Conservation (phyloP, 2,113 vertebrate species). For the Callipepla californica region DNA sequence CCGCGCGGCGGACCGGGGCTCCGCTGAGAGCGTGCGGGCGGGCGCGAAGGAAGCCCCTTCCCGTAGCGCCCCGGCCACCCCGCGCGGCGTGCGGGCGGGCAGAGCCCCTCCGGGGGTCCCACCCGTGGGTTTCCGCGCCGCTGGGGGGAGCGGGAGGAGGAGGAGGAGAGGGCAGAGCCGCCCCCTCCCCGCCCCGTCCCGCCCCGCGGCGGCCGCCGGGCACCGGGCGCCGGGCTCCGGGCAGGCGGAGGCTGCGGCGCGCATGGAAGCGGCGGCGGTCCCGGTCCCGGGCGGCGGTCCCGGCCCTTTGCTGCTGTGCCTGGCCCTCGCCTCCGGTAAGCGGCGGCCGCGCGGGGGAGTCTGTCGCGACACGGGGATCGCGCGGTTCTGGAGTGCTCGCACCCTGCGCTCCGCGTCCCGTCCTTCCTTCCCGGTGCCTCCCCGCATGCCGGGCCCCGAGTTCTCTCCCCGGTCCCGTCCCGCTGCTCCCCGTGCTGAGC, state of each 20-base stretch:
- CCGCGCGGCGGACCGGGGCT: neutral
- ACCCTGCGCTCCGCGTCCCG: neutral
- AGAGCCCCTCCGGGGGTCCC: neutral
- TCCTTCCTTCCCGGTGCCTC: neutral
- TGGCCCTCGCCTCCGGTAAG: constrained; percentile 55
- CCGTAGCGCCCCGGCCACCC: neutral
- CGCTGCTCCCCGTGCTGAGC: neutral
- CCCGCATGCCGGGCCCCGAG: neutral
- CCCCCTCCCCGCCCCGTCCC: neutral
- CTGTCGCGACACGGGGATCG: neutral
- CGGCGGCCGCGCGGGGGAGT: neutral
- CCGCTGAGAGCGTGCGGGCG: neutral
- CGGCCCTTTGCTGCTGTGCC: constrained; percentile 46
- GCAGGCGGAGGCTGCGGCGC: neutral
- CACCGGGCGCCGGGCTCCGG: neutral
- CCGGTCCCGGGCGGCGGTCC: constrained; percentile 13
- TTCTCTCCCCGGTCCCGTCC: neutral
- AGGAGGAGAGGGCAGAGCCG: neutral
- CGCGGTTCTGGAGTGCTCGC: neutral
- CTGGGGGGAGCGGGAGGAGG: neutral
- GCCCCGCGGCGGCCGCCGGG: neutral
- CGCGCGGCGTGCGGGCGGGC: neutral
- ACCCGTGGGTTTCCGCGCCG: neutral
- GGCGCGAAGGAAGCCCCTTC: neutral
- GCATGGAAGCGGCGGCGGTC: constrained; percentile 14